phyloP scores from a whole-genome alignment of 2,888 invertebrate species.

The Apoderus coryli region DNA sequence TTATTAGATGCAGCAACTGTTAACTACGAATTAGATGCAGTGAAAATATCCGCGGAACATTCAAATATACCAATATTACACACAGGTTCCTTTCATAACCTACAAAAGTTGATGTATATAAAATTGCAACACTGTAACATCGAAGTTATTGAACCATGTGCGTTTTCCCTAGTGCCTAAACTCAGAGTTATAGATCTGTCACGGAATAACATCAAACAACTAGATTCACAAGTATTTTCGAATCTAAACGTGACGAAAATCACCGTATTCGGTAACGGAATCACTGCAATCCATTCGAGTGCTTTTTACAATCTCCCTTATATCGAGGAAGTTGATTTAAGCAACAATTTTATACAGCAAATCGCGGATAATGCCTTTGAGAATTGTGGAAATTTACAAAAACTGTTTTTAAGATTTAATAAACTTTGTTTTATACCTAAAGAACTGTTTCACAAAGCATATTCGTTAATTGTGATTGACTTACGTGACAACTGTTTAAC shows the following conservation, averaged over 20 bases:
- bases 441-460: too few species aligned
- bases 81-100: constrained; percentile 15
- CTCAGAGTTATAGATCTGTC: constrained; percentile 16
- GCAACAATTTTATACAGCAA: constrained; percentile 18
- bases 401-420: too few species aligned
- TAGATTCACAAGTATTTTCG: constrained; percentile 16
- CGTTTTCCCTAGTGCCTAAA: constrained; percentile 16
- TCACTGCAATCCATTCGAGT: constrained; percentile 14
- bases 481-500: constrained; percentile 19
- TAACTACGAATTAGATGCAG: constrained; percentile 12
- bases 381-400: too few species aligned
- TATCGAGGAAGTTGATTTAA: constrained; percentile 19
- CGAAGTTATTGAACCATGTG: constrained; percentile 13
- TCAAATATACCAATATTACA: constrained; percentile 16
- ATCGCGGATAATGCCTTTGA: too few species aligned
- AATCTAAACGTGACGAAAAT: constrained; percentile 15
- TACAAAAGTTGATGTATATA: constrained; percentile 16
- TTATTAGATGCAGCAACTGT: constrained; percentile 11
- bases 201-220: constrained; percentile 15
- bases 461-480: too few species aligned
- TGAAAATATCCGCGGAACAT: constrained; percentile 18
- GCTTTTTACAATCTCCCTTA: constrained; percentile 19
- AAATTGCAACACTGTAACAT: constrained; percentile 13
- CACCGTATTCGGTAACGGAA: constrained; percentile 17
- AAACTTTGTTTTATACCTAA: too few species aligned